Conservation (phyloP, 2,888 invertebrate species). For the Drosophila formosana region DNA sequence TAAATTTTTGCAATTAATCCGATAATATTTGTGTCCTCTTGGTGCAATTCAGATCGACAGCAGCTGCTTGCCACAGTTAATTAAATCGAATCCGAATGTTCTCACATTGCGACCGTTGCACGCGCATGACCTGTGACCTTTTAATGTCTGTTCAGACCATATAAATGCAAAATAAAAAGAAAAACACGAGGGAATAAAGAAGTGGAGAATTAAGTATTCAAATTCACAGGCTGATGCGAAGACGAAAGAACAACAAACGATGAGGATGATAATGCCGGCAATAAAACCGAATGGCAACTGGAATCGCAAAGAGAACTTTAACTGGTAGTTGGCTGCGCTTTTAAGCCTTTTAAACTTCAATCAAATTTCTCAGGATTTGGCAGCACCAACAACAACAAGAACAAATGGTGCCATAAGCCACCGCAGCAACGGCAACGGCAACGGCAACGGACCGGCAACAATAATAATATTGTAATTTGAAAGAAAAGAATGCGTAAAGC, state of each 20-base stretch:
- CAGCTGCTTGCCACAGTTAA: constrained; percentile 8
- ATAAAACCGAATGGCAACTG: constrained; percentile 79
- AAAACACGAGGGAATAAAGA: background rate
- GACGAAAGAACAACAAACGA: constrained; percentile 44
- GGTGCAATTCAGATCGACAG: background rate
- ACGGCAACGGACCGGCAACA: constrained; percentile 32
- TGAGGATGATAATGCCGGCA: constrained; percentile 72
- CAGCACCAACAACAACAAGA: constrained; percentile 29
- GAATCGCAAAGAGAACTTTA: constrained; percentile 40
- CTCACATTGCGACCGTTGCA: constrained; percentile 55
- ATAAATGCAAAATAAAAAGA: constrained; percentile 20
- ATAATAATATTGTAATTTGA: constrained; percentile 78
- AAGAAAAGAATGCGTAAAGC: constrained; percentile 66
- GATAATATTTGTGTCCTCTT: background rate
- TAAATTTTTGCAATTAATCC: no score
- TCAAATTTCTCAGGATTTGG: constrained; percentile 76
- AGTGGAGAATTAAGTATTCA: constrained; percentile 64
- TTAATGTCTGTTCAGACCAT: constrained; percentile 27
- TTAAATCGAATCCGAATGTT: constrained; percentile 36
- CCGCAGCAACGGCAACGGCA: constrained; percentile 26
- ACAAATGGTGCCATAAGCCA: constrained; percentile 55
- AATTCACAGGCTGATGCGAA: constrained; percentile 67
- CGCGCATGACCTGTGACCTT: constrained; percentile 70
- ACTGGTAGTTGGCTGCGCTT: constrained; percentile 76
- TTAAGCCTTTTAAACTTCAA: constrained; percentile 77